Evolutionary conservation across 2,797 vertebrate species (phyloP).

Genomic region (Melanotaenia nigrans): DNA sequence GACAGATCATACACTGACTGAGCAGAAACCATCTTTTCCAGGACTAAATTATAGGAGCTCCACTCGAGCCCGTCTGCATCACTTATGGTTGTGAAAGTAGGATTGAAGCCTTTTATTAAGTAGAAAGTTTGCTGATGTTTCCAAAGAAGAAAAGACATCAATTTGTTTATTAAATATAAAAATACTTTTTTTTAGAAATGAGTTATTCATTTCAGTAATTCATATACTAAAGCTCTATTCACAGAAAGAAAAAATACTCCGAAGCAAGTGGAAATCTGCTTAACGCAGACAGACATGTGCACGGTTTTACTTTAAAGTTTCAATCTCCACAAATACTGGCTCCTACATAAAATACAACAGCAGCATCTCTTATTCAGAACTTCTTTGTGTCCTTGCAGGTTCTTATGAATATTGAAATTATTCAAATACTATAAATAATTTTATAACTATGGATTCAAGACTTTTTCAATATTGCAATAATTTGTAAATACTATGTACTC

Average conservation of each 20-base stretch:
- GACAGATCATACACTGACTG: slow-evolving; percentile 8
- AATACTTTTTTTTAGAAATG: not conserved
- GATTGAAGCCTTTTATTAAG: not conserved
- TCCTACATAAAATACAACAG: too few species aligned
- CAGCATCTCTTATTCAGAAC: too few species aligned
- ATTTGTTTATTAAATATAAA: not conserved
- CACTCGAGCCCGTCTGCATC: not conserved
- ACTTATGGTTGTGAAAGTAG: not conserved
- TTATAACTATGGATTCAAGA: too few species aligned
- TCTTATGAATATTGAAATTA: too few species aligned
- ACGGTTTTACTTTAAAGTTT: too few species aligned
- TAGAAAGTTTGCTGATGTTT: not conserved
- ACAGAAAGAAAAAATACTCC: not conserved
- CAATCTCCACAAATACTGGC: too few species aligned
- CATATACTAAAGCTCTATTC: fast-evolving
- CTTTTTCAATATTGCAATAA: too few species aligned
- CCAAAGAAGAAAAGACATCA: fast-evolving
- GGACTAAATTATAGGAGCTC: not conserved
- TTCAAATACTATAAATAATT: too few species aligned
- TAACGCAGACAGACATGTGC: too few species aligned
- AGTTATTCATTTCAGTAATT: not conserved
- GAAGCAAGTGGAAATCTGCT: too few species aligned
- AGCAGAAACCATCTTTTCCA: not conserved
- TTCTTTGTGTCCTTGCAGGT: too few species aligned
- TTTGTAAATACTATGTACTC: too few species aligned